A percentile compares a stretch with the other conserved stretches of the same genome.
phyloP scores from a whole-genome alignment of 2,113 vertebrate species.

The Argyrosomus japonicus region DNA sequence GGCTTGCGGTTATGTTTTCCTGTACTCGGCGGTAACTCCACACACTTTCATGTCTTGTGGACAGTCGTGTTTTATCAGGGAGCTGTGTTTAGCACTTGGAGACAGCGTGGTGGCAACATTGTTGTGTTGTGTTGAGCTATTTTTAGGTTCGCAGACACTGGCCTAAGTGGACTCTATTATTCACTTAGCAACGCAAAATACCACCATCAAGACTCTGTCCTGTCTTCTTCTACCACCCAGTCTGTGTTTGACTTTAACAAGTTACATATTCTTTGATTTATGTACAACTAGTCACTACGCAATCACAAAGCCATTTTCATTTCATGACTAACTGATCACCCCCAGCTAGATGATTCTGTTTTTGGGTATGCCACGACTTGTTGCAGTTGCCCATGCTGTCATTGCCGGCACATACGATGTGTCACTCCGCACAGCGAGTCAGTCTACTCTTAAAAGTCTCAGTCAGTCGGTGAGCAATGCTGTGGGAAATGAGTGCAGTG shows the following conservation, averaged over 20 bases:
- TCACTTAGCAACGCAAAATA: constrained; percentile 46
- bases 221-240: neutral
- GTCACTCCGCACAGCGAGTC: constrained; percentile 60
- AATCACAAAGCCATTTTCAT: constrained; percentile 37
- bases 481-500: constrained; percentile 76
- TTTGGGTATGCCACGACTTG: constrained; percentile 39
- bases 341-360: constrained; percentile 43
- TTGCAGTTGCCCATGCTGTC: constrained; percentile 53
- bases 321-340: constrained; percentile 41
- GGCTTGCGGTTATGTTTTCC: constrained; percentile 46
- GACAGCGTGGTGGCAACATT: constrained; percentile 58
- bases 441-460: constrained; percentile 51
- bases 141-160: constrained; percentile 48
- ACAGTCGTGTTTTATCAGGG: constrained; percentile 58
- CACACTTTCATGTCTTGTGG: constrained; percentile 47
- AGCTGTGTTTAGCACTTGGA: constrained; percentile 50
- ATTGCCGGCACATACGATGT: constrained; percentile 64
- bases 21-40: constrained; percentile 22
- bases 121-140: constrained; percentile 51
- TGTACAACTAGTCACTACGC: neutral
- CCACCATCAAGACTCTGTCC: neutral
- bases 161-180: constrained; percentile 52
- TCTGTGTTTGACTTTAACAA: neutral
- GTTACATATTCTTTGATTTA: constrained; percentile 9
- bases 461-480: constrained; percentile 60